A percentile compares a stretch with the other conserved stretches of the same genome.
These are phyloP conservation scores for Agriopis aurantiaria DNA, from an alignment of 2,888 invertebrate genomes.

Conservation along the genomic window DNA sequence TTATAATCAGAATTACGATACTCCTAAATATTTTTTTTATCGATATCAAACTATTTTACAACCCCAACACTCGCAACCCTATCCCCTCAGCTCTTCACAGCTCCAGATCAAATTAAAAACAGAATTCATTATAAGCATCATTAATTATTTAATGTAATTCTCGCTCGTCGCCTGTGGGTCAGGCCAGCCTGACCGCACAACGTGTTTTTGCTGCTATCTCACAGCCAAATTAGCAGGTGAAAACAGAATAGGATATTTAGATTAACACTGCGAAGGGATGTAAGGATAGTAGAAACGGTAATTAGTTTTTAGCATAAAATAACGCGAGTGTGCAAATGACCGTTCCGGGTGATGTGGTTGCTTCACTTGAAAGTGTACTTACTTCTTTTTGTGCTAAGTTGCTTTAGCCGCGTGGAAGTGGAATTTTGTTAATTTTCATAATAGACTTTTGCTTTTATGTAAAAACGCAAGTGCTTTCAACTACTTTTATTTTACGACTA, in stretches of 20 bases:
- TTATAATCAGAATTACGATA: no score
- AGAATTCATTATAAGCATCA: conserved; percentile 81
- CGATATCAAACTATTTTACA: conserved; percentile 33
- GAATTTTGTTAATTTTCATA: conserved; percentile 15
- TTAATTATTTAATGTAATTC: conserved; percentile 81
- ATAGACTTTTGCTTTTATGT: conserved; percentile 15
- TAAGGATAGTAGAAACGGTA: conserved; percentile 56
- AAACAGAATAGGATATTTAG: conserved; percentile 81
- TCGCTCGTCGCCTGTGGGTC: conserved; percentile 49
- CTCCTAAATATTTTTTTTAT: background rate
- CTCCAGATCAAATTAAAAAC: conserved; percentile 80
- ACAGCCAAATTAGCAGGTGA: conserved; percentile 66
- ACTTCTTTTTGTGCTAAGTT: conserved; percentile 14
- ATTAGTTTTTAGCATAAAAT: conserved; percentile 65
- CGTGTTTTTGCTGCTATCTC: conserved; percentile 76
- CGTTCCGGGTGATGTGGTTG: conserved; percentile 29
- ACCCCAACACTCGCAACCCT: conserved; percentile 32
- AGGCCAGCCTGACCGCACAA: conserved; percentile 65
- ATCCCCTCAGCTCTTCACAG: conserved; percentile 53
- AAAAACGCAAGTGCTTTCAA: conserved; percentile 7
- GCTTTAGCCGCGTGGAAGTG: conserved; percentile 8
- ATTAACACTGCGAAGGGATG: conserved; percentile 69
- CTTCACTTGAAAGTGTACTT: conserved; percentile 21
- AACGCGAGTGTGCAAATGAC: conserved; percentile 44
- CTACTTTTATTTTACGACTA: background rate